Base-by-base conservation (phyloP, 2,888 invertebrate species). In the Nezara viridula region DNA sequence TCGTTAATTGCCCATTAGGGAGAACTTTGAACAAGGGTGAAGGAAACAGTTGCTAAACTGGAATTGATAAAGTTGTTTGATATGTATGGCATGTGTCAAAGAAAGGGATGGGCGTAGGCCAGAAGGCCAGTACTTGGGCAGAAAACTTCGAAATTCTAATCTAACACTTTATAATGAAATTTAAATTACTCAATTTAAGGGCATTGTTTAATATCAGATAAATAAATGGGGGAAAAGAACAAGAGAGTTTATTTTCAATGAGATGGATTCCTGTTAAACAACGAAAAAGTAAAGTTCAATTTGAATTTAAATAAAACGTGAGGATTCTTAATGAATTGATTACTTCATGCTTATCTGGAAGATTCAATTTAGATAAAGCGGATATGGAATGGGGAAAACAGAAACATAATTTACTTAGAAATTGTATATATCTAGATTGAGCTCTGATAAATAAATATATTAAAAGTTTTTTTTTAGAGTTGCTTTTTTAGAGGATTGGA, bases 41-140 rank as follows among this genome's bases (percentile, higher is more conserved):
- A 60, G 60, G 60, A 60, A 60, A 60, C 60, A 60, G 27, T 60
- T 60, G 60, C 27, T 60, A 27, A 60, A 60, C 60, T 60, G 27
- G 60, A 60, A 60, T 60, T 60, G 60, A 60, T 60, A 60, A 60
- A 60, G 60, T 60, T 60, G 14, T n/a, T 27, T 60, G 60, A 60
- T 60, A 60, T 60, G 60, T 60, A 60, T 60, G 60, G 60, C 60
- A 60, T 60, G 60, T 60, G 60, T 60, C 60, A 60, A 60, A 60
- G 10, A 60, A 60, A 60, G 60, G 60, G 60, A 60, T 12, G 60
- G 60, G 14, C 60, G 60, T 14, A n/a, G 27, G 27, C 60, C 27
- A 60, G 27, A 27, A 9, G 14, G 60, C 24, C 60, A 60, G 27
- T 60, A 14, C 60, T 60, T 4, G 60, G 60, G 10, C 27, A 12